Percentiles rank a stretch among this genome's conserved stretches.
phyloP scores from a whole-genome alignment of 2,888 invertebrate genomes.

The Thumatha senex region DNA sequence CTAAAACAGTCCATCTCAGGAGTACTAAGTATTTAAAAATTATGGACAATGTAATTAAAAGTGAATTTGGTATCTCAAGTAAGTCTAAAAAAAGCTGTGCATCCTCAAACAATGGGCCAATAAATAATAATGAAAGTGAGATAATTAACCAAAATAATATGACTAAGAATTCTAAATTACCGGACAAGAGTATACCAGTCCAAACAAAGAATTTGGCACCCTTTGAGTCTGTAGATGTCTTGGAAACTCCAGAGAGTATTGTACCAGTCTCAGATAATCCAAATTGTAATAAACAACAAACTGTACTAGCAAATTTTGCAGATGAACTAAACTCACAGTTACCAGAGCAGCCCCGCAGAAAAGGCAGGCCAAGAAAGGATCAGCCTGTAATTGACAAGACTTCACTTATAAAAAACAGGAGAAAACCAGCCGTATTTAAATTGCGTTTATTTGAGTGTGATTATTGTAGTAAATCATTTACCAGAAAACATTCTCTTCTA shows the following conservation, averaged over 20 bases:
- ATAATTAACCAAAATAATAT: conserved; percentile 56
- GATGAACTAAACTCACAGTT: conserved; percentile 1
- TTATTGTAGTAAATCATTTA: conserved; percentile 85
- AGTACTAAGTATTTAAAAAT: conserved; percentile 51
- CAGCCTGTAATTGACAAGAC: conserved; percentile 16
- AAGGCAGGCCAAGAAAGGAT: conserved; percentile 4
- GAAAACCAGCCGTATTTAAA: conserved; percentile 29
- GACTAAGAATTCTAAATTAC: conserved; percentile 13
- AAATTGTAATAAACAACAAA: neutral
- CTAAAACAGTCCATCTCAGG: conserved; percentile 49
- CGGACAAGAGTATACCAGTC: conserved; percentile 12
- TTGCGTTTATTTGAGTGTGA: conserved; percentile 74
- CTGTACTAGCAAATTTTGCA: neutral
- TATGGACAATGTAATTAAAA: conserved; percentile 62
- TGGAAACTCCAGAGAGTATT: neutral
- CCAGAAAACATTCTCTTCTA: conserved; percentile 85
- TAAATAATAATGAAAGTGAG: conserved; percentile 78
- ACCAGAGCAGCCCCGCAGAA: neutral
- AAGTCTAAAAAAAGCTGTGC: conserved; percentile 4
- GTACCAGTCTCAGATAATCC: neutral
- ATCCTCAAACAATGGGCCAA: conserved; percentile 19
- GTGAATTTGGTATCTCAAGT: conserved; percentile 48
- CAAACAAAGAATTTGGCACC: conserved; percentile 1
- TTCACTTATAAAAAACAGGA: conserved; percentile 31
- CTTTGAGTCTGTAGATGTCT: neutral